Percentiles rank a stretch among this genome's conserved stretches.
These are phyloP conservation scores for Parauchenoglanis ngamensis DNA, from an alignment of 2,797 vertebrate species.

Conservation along the genomic window DNA sequence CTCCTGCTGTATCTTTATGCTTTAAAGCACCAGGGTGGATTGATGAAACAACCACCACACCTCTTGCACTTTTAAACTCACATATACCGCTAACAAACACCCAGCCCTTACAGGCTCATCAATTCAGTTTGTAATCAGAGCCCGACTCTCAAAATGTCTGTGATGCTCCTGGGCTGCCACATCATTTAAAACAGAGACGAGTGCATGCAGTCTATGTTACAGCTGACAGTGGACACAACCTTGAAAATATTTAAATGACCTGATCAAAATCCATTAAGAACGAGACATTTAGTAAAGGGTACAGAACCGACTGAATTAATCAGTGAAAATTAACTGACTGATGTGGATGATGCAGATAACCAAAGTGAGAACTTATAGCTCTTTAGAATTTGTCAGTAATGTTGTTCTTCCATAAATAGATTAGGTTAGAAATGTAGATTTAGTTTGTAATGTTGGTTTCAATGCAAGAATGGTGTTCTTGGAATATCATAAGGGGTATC, in stretches of 20 bases:
- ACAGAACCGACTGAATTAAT: neutral
- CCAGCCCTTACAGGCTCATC: neutral
- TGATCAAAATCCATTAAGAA: neutral
- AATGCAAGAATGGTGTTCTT: neutral
- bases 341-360: neutral
- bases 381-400: neutral
- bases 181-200: neutral
- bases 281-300: neutral
- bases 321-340: neutral
- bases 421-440: neutral
- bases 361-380: neutral
- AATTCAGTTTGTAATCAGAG: neutral
- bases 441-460: neutral
- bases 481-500: neutral
- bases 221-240: neutral
- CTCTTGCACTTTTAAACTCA: neutral
- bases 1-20: constrained; percentile 47
- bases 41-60: neutral
- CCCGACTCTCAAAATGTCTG: neutral
- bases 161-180: neutral
- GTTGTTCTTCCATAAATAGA: neutral
- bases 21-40: constrained; percentile 12
- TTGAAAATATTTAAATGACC: neutral
- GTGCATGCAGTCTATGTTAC: neutral
- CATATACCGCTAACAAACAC: neutral